Conservation (phyloP, 2,888 invertebrate species). For the Lapara coniferarum region DNA sequence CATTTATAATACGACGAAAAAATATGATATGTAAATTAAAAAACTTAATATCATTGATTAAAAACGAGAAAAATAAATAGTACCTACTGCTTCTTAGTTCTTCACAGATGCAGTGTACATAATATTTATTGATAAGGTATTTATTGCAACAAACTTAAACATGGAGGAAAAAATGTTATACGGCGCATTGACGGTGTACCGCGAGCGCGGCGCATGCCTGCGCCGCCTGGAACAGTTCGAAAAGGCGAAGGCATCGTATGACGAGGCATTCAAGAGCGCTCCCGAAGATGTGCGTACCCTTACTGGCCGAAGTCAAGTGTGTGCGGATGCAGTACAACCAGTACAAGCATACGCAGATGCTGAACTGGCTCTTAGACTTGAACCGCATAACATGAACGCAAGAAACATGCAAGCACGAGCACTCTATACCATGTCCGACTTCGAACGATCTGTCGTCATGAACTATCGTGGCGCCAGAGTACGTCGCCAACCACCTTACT, state of each 20-base stretch:
- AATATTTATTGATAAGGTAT: conserved; percentile 33
- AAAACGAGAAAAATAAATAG: too few relatives aligned
- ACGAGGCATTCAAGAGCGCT: conserved; percentile 65
- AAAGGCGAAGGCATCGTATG: conserved; percentile 71
- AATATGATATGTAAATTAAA: too few relatives aligned
- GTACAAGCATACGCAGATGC: conserved; percentile 73
- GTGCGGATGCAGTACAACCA: conserved; percentile 72
- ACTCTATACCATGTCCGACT: conserved; percentile 77
- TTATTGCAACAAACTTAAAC: conserved; percentile 33
- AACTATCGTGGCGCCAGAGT: conserved; percentile 66
- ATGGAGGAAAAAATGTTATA: conserved; percentile 74
- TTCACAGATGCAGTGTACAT: not conserved
- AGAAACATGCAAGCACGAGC: conserved; percentile 76
- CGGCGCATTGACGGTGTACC: conserved; percentile 72
- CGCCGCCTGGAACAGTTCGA: conserved; percentile 75
- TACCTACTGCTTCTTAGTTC: too few relatives aligned
- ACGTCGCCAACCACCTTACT: conserved; percentile 73
- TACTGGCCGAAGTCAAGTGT: conserved; percentile 72
- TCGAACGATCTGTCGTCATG: conserved; percentile 75
- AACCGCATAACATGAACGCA: conserved; percentile 72
- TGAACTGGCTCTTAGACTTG: conserved; percentile 70
- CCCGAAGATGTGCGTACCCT: conserved; percentile 70
- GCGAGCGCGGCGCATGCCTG: conserved; percentile 71
- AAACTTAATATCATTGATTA: too few relatives aligned
- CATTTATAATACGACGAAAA: too few relatives aligned